phyloP scores from a whole-genome alignment of 2,888 invertebrate genomes.

The Matsumyia berberina region DNA sequence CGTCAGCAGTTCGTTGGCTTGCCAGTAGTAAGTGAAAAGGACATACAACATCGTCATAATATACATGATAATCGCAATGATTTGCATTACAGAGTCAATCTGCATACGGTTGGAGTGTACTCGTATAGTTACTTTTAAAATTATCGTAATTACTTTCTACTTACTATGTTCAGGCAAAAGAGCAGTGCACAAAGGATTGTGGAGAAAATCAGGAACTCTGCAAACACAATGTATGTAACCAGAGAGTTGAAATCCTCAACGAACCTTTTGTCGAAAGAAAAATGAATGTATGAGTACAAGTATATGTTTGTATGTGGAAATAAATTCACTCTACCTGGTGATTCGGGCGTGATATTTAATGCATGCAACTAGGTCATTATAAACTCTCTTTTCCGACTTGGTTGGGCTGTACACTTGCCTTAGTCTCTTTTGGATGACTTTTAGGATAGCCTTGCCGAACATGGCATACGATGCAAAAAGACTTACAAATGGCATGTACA shows the following conservation, averaged over 20 bases:
- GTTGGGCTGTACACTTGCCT: conserved; percentile 70
- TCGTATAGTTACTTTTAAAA: conserved; percentile 20
- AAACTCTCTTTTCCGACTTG: conserved; percentile 75
- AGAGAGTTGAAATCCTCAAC: conserved; percentile 79
- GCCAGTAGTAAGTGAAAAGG: conserved; percentile 82
- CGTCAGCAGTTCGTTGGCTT: conserved; percentile 81
- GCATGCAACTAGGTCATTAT: conserved; percentile 77
- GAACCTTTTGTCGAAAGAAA: conserved; percentile 78
- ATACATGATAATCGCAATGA: conserved; percentile 80
- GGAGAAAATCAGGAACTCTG: conserved; percentile 80
- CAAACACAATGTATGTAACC: conserved; percentile 80
- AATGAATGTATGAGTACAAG: background rate
- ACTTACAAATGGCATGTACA: conserved; percentile 82
- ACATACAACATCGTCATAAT: conserved; percentile 82
- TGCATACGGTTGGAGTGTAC: conserved; percentile 35
- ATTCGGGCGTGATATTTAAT: conserved; percentile 78
- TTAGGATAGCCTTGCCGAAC: conserved; percentile 80
- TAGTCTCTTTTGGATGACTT: conserved; percentile 79
- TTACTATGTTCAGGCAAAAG: conserved; percentile 81
- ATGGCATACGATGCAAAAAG: conserved; percentile 81
- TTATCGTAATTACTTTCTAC: conserved; percentile 56
- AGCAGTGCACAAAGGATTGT: conserved; percentile 80
- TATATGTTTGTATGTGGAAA: background rate
- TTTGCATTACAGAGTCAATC: conserved; percentile 78
- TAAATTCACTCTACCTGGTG: conserved; percentile 72